These are phyloP conservation scores for Neosilurus hyrtlii DNA, from an alignment of 2,797 vertebrate species.

Conservation along the genomic window DNA sequence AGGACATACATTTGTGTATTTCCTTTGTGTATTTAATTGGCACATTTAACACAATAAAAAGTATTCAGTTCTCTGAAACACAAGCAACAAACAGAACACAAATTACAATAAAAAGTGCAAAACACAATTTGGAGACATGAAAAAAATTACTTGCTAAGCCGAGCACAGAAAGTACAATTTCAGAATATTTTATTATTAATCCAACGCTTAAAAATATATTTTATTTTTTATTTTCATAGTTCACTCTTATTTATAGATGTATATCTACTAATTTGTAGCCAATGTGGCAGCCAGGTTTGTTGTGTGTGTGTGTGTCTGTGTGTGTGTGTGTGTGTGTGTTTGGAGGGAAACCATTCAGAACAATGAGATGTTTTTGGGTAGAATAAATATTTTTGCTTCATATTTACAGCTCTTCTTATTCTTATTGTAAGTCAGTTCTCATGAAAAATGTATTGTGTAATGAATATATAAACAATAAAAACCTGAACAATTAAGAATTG, in stretches of 20 bases:
- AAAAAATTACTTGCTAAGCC: slow-evolving; percentile 67
- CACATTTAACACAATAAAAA: slow-evolving; percentile 82
- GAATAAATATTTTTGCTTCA: slow-evolving; percentile 22
- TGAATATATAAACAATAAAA: slow-evolving; percentile 8
- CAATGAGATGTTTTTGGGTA: slow-evolving; percentile 22
- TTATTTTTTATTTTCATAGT: slow-evolving; percentile 56
- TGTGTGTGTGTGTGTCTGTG: slow-evolving; percentile 13
- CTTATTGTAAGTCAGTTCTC: slow-evolving; percentile 5
- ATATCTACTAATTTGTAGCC: slow-evolving; percentile 12
- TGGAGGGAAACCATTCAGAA: neutral
- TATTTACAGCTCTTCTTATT: slow-evolving; percentile 42
- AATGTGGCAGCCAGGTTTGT: slow-evolving; percentile 19
- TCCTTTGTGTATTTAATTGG: slow-evolving; percentile 80
- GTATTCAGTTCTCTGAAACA: slow-evolving; percentile 79
- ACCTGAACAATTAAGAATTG: neutral
- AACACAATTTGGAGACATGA: slow-evolving; percentile 72
- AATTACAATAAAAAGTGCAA: slow-evolving; percentile 70
- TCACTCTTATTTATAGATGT: slow-evolving; percentile 31
- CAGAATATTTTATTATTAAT: slow-evolving; percentile 70
- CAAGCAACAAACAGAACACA: slow-evolving; percentile 75
- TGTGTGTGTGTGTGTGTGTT: neutral
- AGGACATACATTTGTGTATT: slow-evolving; percentile 28
- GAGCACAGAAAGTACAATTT: slow-evolving; percentile 70
- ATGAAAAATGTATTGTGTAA: slow-evolving; percentile 5
- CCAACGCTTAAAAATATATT: slow-evolving; percentile 72